phyloP scores from a whole-genome alignment of 2,113 vertebrate genomes.

The Meleagris gallopavo region DNA sequence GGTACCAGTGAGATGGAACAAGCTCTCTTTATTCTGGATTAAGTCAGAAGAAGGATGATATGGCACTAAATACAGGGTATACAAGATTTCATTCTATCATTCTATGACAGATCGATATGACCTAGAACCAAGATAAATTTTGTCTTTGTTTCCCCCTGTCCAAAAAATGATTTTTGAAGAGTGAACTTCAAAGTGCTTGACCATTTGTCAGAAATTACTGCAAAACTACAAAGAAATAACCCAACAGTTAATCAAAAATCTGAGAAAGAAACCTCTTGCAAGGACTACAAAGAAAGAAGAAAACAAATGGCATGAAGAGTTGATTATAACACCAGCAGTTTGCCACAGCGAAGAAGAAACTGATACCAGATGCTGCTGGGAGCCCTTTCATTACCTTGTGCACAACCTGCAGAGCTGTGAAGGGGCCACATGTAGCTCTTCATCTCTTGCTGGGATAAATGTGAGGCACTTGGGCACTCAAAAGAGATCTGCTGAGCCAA shows the following conservation, averaged over 20 bases:
- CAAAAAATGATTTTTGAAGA: background rate
- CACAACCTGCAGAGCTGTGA: slow-evolving; percentile 17
- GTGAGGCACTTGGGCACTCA: fast-evolving
- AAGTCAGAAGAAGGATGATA: background rate
- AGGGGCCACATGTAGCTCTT: slow-evolving; percentile 38
- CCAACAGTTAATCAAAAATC: slow-evolving; percentile 61
- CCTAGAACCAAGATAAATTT: background rate
- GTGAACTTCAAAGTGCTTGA: background rate
- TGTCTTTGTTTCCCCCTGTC: background rate
- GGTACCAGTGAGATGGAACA: background rate
- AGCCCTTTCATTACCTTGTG: slow-evolving; percentile 63
- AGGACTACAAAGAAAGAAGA: slow-evolving; percentile 63
- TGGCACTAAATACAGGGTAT: background rate
- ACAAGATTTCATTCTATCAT: background rate
- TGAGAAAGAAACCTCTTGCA: background rate
- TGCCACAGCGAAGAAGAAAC: slow-evolving; percentile 57
- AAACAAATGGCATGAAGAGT: slow-evolving; percentile 41
- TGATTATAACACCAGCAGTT: slow-evolving; percentile 67
- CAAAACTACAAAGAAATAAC: slow-evolving; percentile 58
- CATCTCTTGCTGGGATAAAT: slow-evolving; percentile 7
- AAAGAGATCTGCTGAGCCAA: slow-evolving; percentile 20
- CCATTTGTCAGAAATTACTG: slow-evolving; percentile 38
- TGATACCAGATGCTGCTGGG: slow-evolving; percentile 67
- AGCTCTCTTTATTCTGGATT: background rate
- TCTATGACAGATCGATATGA: background rate